Evolutionary conservation across 2,888 invertebrate genomes (phyloP).

Genomic region (Tipula unca): DNA sequence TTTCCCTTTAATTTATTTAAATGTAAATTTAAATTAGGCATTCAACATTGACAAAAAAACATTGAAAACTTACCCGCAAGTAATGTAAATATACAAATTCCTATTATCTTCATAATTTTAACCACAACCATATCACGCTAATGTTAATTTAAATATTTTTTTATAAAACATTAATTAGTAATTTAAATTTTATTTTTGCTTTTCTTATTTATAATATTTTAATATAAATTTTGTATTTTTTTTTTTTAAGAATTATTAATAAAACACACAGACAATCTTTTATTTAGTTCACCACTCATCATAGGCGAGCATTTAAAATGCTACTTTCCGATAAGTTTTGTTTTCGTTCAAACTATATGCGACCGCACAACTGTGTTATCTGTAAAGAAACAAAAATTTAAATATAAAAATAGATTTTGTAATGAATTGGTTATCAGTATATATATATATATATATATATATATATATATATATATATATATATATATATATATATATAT

Average conservation of each 20-base stretch:
- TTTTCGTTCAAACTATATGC: neutral
- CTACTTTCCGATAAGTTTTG: neutral
- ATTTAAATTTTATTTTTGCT: neutral
- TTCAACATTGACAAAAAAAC: neutral
- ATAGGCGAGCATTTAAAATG: neutral
- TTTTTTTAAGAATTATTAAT: neutral
- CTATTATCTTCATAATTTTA: slow-evolving; percentile 19
- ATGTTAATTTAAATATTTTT: neutral
- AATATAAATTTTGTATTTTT: neutral
- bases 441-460: no score
- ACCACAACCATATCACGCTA: slow-evolving; percentile 2
- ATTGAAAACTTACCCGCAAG: slow-evolving; percentile 8
- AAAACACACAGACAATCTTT: neutral
- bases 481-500: no score
- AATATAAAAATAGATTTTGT: no score
- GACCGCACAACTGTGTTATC: neutral
- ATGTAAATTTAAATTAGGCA: no score
- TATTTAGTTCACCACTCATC: neutral
- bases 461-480: no score
- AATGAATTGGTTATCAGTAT: no score
- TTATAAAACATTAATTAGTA: neutral
- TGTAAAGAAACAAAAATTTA: neutral
- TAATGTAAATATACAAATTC: slow-evolving; percentile 18
- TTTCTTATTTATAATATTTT: neutral
- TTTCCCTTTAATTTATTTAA: no score